phyloP scores from a whole-genome alignment of 2,113 vertebrate species.

The Ciconia stormi region DNA sequence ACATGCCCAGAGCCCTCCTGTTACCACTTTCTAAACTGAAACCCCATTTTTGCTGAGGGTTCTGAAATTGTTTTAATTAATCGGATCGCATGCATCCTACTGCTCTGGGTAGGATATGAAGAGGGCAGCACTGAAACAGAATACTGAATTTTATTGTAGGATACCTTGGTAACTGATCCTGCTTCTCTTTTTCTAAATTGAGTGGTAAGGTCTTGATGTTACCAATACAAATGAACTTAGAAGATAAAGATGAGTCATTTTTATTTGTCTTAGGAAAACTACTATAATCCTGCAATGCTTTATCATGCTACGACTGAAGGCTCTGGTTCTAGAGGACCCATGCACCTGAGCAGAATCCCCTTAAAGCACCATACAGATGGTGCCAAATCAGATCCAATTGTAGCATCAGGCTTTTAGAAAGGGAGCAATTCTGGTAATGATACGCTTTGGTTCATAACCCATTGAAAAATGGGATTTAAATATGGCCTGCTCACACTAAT shows the following conservation, averaged over 20 bases:
- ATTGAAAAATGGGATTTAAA: background rate
- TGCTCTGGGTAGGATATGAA: background rate
- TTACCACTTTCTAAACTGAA: background rate
- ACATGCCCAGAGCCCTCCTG: background rate
- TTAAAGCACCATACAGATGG: background rate
- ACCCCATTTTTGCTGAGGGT: background rate
- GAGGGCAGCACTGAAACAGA: background rate
- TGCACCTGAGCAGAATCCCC: background rate
- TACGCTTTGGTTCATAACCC: background rate
- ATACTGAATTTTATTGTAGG: background rate
- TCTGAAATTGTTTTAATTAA: background rate
- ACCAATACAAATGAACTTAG: background rate
- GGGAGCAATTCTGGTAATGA: background rate
- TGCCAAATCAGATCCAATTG: background rate
- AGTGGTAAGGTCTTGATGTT: background rate
- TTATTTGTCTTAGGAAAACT: background rate
- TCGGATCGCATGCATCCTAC: background rate
- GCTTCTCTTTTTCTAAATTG: background rate
- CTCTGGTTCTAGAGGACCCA: background rate
- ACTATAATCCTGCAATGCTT: background rate
- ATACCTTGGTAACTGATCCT: background rate
- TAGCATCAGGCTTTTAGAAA: background rate
- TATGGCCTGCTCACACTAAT: background rate
- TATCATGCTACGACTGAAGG: background rate
- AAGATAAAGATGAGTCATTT: background rate